These are phyloP conservation scores for Colletes latitarsis DNA, from an alignment of 1,140 invertebrate species.

Conservation along the genomic window DNA sequence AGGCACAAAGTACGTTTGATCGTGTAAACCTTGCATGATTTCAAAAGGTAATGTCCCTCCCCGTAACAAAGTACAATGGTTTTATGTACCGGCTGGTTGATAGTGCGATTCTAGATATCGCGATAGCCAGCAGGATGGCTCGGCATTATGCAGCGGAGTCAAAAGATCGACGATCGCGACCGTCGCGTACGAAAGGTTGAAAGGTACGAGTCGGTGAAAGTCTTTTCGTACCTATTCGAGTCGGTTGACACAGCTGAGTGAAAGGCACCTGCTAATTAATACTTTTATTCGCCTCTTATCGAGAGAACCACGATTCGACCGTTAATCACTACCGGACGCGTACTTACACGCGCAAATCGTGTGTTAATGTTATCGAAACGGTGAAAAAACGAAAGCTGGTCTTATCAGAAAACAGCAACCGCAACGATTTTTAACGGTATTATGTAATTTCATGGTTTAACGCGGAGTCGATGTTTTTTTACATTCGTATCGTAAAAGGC, in stretches of 20 bases:
- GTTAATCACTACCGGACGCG: neutral
- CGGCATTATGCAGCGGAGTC: neutral
- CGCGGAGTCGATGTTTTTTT: slow-evolving; percentile 17
- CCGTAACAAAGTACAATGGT: neutral
- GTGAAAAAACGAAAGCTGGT: slow-evolving; percentile 18
- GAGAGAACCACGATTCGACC: slow-evolving; percentile 7
- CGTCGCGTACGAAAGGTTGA: neutral
- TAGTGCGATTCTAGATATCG: neutral
- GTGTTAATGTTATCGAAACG: slow-evolving; percentile 6
- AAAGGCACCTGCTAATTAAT: slow-evolving; percentile 60
- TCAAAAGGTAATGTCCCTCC: neutral
- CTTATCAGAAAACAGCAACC: neutral
- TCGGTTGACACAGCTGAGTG: slow-evolving; percentile 28
- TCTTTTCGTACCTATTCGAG: neutral
- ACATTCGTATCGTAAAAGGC: slow-evolving; percentile 23
- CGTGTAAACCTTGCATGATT: neutral
- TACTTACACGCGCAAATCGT: neutral
- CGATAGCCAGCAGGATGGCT: neutral
- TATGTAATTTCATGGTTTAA: slow-evolving; percentile 39
- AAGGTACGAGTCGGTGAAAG: slow-evolving; percentile 45
- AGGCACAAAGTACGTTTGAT: neutral
- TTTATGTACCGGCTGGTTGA: neutral
- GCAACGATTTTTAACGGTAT: slow-evolving; percentile 28
- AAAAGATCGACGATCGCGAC: slow-evolving; percentile 4
- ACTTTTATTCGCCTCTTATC: slow-evolving; percentile 31